phyloP scores from a whole-genome alignment of 2,113 vertebrate species.

The Pithys albifrons region DNA sequence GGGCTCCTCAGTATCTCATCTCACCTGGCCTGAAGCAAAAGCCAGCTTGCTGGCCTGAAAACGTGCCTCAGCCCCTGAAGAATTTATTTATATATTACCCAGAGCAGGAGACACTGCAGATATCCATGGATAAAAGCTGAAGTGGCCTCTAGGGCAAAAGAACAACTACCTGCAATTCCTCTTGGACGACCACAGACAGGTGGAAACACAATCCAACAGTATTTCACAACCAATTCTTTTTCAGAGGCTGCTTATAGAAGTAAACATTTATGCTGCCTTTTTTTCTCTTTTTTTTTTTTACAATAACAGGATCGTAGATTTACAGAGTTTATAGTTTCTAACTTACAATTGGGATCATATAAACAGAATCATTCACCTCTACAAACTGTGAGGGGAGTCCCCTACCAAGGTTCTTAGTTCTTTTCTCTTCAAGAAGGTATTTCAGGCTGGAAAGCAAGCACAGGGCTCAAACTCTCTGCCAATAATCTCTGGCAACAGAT shows the following conservation, averaged over 20 bases:
- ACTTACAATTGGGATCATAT: neutral
- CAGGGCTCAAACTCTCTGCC: neutral
- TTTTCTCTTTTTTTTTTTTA: neutral
- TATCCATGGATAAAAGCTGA: neutral
- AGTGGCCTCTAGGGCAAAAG: neutral
- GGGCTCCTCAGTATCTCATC: neutral
- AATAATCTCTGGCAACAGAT: neutral
- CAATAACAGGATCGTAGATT: neutral
- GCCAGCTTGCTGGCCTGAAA: neutral
- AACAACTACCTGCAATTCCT: neutral
- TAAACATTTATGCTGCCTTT: neutral
- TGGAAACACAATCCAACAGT: neutral
- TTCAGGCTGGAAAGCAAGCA: neutral
- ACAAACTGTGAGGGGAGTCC: fast-evolving
- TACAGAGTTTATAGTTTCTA: neutral
- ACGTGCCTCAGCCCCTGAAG: neutral
- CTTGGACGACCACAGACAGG: neutral
- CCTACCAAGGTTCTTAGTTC: neutral
- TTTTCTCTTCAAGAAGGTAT: neutral
- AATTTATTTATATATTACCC: neutral
- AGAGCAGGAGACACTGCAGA: neutral
- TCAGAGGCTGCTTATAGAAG: neutral
- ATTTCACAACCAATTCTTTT: neutral
- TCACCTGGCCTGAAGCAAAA: neutral
- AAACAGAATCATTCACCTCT: neutral